A percentile compares a stretch with the other conserved stretches of the same genome.
Evolutionary conservation across 2,888 invertebrate genomes (phyloP).

Genomic region (Eugnorisma glareosa): DNA sequence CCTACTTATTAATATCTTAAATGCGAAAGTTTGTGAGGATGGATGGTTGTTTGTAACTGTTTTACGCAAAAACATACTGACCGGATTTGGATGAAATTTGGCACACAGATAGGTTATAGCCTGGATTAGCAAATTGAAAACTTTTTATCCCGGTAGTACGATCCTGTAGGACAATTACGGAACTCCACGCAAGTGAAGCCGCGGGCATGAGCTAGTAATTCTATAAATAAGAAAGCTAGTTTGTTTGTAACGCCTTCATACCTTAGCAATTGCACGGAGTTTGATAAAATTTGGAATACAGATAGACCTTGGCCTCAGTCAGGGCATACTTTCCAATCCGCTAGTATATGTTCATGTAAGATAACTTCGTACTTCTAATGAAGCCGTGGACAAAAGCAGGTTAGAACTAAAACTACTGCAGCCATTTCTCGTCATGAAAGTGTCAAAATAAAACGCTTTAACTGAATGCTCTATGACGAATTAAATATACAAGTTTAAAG

Average conservation of each 20-base stretch:
- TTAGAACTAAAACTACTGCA: not conserved
- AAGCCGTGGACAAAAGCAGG: not conserved
- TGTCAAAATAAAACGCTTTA: slow-evolving; percentile 37
- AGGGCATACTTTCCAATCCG: not conserved
- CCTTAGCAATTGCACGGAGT: not conserved
- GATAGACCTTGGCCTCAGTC: not conserved
- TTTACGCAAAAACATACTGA: too few species aligned
- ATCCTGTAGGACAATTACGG: too few species aligned
- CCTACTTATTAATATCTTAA: not conserved
- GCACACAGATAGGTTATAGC: too few species aligned
- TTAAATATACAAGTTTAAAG: slow-evolving; percentile 65
- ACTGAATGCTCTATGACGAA: slow-evolving; percentile 55
- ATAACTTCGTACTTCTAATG: not conserved
- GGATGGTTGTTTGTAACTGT: too few species aligned
- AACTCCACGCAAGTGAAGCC: too few species aligned
- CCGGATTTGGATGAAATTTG: too few species aligned
- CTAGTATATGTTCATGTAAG: not conserved
- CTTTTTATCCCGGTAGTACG: too few species aligned
- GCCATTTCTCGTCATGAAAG: not conserved
- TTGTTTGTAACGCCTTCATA: not conserved
- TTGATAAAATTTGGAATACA: not conserved
- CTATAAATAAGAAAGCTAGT: not conserved
- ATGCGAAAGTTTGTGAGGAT: too few species aligned
- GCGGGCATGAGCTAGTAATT: too few species aligned
- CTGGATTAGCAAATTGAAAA: too few species aligned